Conservation (phyloP, 2,797 vertebrate species). For the Chelonia mydas region DNA sequence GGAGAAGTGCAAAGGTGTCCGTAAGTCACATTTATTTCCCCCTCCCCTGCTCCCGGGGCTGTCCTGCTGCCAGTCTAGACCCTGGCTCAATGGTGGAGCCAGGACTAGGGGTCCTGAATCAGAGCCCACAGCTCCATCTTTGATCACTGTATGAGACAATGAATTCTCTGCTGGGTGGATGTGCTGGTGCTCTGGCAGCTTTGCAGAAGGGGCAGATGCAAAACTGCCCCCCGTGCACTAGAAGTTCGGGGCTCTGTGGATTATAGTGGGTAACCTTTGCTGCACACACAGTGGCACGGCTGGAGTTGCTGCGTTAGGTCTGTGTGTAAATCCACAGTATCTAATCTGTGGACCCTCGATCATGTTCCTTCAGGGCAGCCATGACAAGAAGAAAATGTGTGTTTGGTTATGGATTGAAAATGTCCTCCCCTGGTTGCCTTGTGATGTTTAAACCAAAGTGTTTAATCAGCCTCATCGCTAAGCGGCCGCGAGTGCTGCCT, state of each 20-base stretch:
- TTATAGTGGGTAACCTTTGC: background rate
- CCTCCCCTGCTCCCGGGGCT: too few species aligned
- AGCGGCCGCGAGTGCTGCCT: background rate
- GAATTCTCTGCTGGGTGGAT: background rate
- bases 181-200: background rate
- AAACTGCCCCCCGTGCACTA: background rate
- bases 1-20: too few species aligned
- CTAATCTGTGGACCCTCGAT: too few species aligned
- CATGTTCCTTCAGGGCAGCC: too few species aligned
- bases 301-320: too few species aligned
- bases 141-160: background rate
- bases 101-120: too few species aligned
- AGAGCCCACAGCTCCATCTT: background rate
- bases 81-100: too few species aligned
- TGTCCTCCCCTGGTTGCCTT: background rate
- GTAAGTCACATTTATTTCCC: too few species aligned
- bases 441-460: too few species aligned
- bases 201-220: background rate
- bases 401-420: background rate
- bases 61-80: too few species aligned
- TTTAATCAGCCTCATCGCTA: background rate
- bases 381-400: background rate
- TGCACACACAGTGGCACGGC: background rate
- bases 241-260: background rate
- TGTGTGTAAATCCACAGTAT: too few species aligned